Percentiles rank a stretch among this genome's conserved stretches.
These are phyloP conservation scores for Pangasianodon gigas DNA, from an alignment of 2,113 vertebrate genomes.

Conservation along the genomic window DNA sequence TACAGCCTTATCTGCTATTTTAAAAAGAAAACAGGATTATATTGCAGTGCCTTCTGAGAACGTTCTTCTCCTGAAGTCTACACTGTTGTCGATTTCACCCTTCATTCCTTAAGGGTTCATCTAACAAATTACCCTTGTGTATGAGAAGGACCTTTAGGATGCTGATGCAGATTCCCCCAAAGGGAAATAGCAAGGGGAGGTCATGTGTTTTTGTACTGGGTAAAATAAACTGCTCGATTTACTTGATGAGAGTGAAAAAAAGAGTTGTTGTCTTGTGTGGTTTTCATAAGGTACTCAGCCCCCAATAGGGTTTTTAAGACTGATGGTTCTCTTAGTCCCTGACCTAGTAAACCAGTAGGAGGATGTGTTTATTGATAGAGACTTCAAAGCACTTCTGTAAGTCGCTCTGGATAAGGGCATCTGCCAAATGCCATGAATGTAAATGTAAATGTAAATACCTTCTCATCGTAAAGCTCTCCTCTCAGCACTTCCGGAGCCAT, in stretches of 20 bases:
- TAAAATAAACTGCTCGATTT: neutral
- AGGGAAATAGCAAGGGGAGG: neutral
- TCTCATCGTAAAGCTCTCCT: conserved; percentile 91
- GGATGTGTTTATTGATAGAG: neutral
- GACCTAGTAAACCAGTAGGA: neutral
- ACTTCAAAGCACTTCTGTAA: neutral
- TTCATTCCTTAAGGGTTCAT: neutral
- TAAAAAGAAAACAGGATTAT: neutral
- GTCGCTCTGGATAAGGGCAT: neutral
- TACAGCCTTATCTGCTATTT: neutral
- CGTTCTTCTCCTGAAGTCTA: neutral
- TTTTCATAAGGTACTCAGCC: neutral
- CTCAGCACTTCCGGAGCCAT: conserved; percentile 94
- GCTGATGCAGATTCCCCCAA: neutral
- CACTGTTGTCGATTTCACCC: neutral
- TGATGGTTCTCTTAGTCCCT: neutral
- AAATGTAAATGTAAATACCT: conserved; percentile 72
- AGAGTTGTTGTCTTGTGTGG: neutral
- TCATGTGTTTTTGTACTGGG: neutral
- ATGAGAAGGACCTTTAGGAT: neutral
- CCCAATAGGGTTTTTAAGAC: neutral
- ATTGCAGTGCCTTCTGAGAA: neutral
- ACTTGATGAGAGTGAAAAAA: neutral
- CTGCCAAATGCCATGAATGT: neutral
- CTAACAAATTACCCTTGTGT: neutral